Evolutionary conservation across 2,113 vertebrate genomes (phyloP), one percentile per base, ranked within the genome.

Genomic region (Myodes glareolus): DNA sequence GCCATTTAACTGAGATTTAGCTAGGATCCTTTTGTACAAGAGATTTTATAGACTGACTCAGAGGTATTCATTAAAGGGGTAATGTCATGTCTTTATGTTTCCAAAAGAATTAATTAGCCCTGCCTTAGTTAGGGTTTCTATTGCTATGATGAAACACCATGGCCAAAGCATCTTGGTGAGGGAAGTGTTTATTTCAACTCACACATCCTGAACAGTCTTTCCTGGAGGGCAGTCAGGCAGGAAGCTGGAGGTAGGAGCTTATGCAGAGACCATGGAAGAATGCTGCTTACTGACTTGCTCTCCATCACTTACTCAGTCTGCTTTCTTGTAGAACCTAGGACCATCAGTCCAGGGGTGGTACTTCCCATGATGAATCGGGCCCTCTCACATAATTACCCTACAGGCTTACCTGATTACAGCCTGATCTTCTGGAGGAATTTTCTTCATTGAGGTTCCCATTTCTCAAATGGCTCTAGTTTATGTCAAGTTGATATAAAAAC

Each of bases 11-110:
- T 61, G 31, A 89, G n/a, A 45, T 72, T 86, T 92, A 94, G 17
- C 70, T 1, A 88, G 36, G 13, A 33, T 90, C 12, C 2, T 55
- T 86, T 91, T 88, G 36, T 91, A 16, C 65, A 92, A 65, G 84
- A 88, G 19, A 82, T 72, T 27, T 27, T 3, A 90, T 55, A 90
- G 73, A 73, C 23, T 91, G 75, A 94, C 82, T 75, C 45, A 78
- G 17, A 27, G 87, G 47, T 88, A 17, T 81, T 94, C 85, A 84
- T 68, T 94, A 58, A 90, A 89, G 94, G 67, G 13, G 73, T 84
- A 87, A 12, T 73, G 10, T 33, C 7, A 31, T 52, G 36, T 19
- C 25, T 80, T 96, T 91, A 42, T 45, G 77, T 94, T 88, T 88
- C 8, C 7, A 88, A 93, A 94, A 94, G 50, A 12, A 27, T 55